These are phyloP conservation scores for Rhogogaster chlorosoma DNA, from an alignment of 2,888 invertebrate species.

Conservation along the genomic window DNA sequence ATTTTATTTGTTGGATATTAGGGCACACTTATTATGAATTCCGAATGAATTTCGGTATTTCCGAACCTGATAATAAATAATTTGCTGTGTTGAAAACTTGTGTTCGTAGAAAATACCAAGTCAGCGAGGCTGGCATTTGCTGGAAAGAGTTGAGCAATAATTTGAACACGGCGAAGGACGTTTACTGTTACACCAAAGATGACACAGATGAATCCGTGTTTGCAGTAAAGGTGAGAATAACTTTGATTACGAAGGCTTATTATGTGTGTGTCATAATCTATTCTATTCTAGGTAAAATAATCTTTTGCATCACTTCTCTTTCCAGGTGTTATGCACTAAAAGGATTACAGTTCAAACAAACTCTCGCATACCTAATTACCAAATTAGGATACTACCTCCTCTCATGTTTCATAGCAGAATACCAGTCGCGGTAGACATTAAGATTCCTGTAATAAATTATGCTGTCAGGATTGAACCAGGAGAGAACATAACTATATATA, in stretches of 20 bases:
- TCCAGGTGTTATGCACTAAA: slow-evolving; percentile 62
- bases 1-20: neutral
- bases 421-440: slow-evolving; percentile 85
- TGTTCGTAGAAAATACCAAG: slow-evolving; percentile 82
- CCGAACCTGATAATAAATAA: neutral
- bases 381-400: slow-evolving; percentile 87
- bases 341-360: slow-evolving; percentile 77
- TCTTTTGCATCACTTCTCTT: slow-evolving; percentile 22
- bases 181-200: slow-evolving; percentile 84
- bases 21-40: neutral
- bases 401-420: slow-evolving; percentile 88
- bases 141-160: slow-evolving; percentile 89
- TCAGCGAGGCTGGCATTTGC: slow-evolving; percentile 87
- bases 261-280: neutral
- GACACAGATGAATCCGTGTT: slow-evolving; percentile 82
- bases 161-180: slow-evolving; percentile 83
- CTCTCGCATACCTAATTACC: slow-evolving; percentile 85
- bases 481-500: slow-evolving; percentile 85
- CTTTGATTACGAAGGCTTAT: slow-evolving; percentile 53
- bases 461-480: slow-evolving; percentile 85
- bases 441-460: slow-evolving; percentile 78
- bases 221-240: slow-evolving; percentile 81
- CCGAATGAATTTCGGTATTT: neutral
- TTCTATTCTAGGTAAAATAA: neutral
- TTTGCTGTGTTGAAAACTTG: neutral